Conservation (phyloP, 1,140 invertebrate species). For the Sesamia nonagrioides region DNA sequence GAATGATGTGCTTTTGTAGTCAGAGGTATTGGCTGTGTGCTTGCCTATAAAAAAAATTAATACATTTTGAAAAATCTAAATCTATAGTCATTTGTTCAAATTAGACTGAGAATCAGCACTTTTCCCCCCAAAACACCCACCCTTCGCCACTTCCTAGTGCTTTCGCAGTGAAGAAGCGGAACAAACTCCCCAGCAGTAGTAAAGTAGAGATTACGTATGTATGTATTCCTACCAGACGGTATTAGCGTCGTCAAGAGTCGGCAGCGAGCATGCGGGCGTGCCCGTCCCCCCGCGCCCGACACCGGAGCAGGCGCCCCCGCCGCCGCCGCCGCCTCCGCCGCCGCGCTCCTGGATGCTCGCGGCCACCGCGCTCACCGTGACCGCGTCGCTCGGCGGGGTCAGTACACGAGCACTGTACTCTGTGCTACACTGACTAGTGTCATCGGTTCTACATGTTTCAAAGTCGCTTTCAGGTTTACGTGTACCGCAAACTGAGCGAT, state of each 20-base stretch:
- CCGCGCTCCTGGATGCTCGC: constrained; percentile 54
- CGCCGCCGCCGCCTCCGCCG: constrained; percentile 34
- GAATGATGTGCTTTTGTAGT: no score
- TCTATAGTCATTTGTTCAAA: no score
- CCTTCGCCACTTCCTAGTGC: no score
- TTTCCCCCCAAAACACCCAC: no score
- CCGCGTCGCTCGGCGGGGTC: constrained; percentile 26
- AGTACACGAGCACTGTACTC: constrained; percentile 29
- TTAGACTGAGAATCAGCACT: no score
- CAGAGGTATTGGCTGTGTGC: no score
- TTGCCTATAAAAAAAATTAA: no score
- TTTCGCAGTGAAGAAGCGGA: no score
- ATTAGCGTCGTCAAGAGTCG: constrained; percentile 3
- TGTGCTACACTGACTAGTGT: background rate
- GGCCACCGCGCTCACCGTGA: constrained; percentile 46
- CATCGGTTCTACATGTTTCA: constrained; percentile 45
- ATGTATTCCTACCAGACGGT: constrained; percentile 29
- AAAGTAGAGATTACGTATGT: no score
- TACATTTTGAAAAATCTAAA: no score
- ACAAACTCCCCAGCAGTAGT: no score
- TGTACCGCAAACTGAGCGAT: background rate
- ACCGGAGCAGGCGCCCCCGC: constrained; percentile 56
- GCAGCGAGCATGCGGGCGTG: constrained; percentile 16
- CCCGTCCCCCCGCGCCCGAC: constrained; percentile 44
- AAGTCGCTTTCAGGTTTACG: constrained; percentile 38